Conservation (phyloP, 2,797 vertebrate genomes). For the Ctenosaura bakeri region DNA sequence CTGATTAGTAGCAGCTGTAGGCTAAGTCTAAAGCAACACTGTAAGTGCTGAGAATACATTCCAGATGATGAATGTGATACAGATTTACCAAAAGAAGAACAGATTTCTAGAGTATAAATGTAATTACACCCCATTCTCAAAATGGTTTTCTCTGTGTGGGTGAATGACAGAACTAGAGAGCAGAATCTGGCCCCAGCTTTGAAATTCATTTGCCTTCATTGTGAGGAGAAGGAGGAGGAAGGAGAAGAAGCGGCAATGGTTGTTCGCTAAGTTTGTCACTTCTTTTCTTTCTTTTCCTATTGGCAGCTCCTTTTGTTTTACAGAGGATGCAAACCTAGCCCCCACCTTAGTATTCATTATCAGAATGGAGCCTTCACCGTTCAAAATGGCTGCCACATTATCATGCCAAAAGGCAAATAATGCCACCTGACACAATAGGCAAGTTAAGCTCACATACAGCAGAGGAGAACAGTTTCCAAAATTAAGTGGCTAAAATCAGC, state of each 20-base stretch:
- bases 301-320: background rate
- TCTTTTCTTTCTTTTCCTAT: background rate
- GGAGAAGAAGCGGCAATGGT: background rate
- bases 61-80: conserved; percentile 75
- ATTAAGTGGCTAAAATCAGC: conserved; percentile 75
- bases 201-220: conserved; percentile 46
- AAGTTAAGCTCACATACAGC: conserved; percentile 49
- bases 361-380: conserved; percentile 53
- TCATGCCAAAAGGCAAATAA: conserved; percentile 58
- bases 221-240: background rate
- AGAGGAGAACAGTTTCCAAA: conserved; percentile 60
- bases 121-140: conserved; percentile 62
- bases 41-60: conserved; percentile 63
- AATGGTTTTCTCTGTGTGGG: conserved; percentile 37
- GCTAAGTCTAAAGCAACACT: conserved; percentile 49
- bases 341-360: background rate
- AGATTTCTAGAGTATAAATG: conserved; percentile 65
- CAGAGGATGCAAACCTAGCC: conserved; percentile 22
- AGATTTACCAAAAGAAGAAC: conserved; percentile 70
- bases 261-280: background rate
- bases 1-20: conserved; percentile 77
- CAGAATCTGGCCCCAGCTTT: conserved; percentile 56
- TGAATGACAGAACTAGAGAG: conserved; percentile 60
- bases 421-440: conserved; percentile 43
- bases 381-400: conserved; percentile 13